These are phyloP conservation scores for Sylvilagus bachmani DNA, from an alignment of 2,113 vertebrate species.

Conservation along the genomic window DNA sequence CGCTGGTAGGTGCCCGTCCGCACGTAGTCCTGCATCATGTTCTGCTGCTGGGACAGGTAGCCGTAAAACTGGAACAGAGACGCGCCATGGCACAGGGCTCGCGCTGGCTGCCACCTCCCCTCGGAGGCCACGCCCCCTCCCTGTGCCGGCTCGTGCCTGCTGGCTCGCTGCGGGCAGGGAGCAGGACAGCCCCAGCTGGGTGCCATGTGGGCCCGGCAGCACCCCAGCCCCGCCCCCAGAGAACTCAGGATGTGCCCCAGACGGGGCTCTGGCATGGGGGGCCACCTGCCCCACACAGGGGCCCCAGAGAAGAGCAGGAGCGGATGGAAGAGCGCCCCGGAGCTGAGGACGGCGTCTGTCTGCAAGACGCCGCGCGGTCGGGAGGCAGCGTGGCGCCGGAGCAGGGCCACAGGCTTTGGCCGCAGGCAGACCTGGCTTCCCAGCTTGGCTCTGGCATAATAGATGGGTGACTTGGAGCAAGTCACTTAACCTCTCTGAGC, in stretches of 20 bases:
- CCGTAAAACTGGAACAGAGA: slow-evolving; percentile 95
- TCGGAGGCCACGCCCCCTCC: not conserved
- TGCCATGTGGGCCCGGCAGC: not conserved
- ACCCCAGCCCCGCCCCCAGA: not conserved
- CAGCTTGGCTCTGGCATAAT: slow-evolving; percentile 79
- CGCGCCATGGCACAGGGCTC: slow-evolving; percentile 53
- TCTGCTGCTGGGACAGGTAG: slow-evolving; percentile 99
- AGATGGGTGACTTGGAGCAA: slow-evolving; percentile 81
- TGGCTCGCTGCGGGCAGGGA: not conserved
- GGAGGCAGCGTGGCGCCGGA: slow-evolving; percentile 74
- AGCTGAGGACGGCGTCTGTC: slow-evolving; percentile 69
- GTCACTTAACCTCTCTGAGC: slow-evolving; percentile 82
- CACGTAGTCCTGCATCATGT: slow-evolving; percentile 99
- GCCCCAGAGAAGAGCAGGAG: slow-evolving; percentile 56
- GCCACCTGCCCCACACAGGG: slow-evolving; percentile 26
- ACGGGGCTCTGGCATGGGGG: not conserved
- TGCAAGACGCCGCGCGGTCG: slow-evolving; percentile 68
- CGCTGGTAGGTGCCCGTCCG: slow-evolving; percentile 98
- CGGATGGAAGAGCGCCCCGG: slow-evolving; percentile 55
- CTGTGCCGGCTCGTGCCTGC: not conserved
- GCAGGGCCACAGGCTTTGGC: slow-evolving; percentile 69
- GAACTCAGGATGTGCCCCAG: not conserved
- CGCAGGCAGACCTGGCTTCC: slow-evolving; percentile 81
- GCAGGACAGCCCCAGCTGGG: not conserved
- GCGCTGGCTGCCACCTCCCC: not conserved